Percentiles rank a stretch among this genome's conserved stretches.
Evolutionary conservation across 1,140 invertebrate genomes (phyloP).

Genomic region (Panagrolaimus sp.): DNA sequence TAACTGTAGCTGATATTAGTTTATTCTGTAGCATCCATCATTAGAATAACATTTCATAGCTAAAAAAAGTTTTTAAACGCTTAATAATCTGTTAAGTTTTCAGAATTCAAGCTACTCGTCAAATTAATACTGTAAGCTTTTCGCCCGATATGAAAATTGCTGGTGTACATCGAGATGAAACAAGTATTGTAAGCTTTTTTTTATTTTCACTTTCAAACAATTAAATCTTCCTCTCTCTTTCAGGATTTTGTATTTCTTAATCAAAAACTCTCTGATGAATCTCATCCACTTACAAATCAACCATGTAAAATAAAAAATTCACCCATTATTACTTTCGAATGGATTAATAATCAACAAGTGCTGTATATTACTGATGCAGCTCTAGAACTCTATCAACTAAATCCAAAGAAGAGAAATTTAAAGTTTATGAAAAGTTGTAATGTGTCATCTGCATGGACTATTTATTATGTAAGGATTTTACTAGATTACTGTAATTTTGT

Average conservation of each 20-base stretch:
- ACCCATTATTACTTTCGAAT: slow-evolving; percentile 18
- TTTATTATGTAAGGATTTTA: slow-evolving; percentile 25
- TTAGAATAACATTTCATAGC: background rate
- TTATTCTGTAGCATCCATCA: too few species aligned
- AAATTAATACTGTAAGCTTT: slow-evolving; percentile 28
- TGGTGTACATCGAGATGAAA: slow-evolving; percentile 16
- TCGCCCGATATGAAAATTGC: slow-evolving; percentile 25
- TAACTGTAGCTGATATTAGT: too few species aligned
- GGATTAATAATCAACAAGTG: slow-evolving; percentile 24
- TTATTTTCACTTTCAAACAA: slow-evolving; percentile 31
- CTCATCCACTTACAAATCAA: slow-evolving; percentile 10
- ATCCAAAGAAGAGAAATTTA: slow-evolving; percentile 22
- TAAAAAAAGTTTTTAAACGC: background rate
- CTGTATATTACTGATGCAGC: slow-evolving; percentile 23
- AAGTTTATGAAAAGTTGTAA: slow-evolving; percentile 24
- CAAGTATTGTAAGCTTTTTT: background rate
- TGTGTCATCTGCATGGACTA: slow-evolving; percentile 15
- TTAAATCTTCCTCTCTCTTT: slow-evolving; percentile 16
- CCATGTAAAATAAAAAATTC: slow-evolving; percentile 13
- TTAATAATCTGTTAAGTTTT: background rate
- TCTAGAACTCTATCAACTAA: slow-evolving; percentile 23
- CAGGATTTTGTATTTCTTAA: background rate
- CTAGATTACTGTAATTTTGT: background rate
- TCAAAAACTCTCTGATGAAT: background rate
- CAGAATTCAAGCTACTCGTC: slow-evolving; percentile 23